Percentiles rank a stretch among this genome's conserved stretches.
These are phyloP conservation scores for Discoglossus pictus DNA, from an alignment of 2,797 vertebrate species.

Conservation along the genomic window DNA sequence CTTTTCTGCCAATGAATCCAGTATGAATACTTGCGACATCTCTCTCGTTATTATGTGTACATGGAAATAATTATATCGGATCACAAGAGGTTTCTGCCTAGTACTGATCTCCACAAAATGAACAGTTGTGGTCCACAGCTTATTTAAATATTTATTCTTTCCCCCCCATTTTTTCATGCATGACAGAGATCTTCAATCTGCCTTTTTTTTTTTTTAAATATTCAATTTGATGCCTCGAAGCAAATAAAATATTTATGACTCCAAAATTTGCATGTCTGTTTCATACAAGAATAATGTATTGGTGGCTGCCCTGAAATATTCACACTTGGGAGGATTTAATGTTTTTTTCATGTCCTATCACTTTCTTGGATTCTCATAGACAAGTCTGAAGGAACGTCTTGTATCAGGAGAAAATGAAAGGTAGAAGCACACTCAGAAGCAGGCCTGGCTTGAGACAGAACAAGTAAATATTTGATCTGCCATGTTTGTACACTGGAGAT, in stretches of 20 bases:
- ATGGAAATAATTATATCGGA: background rate
- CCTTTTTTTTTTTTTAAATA: constrained; percentile 45
- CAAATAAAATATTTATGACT: constrained; percentile 42
- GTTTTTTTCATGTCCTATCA: constrained; percentile 31
- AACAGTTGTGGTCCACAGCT: background rate
- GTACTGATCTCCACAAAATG: constrained; percentile 34
- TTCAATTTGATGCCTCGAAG: constrained; percentile 38
- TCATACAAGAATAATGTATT: constrained; percentile 36
- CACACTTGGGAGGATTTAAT: constrained; percentile 25
- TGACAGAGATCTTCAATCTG: constrained; percentile 41
- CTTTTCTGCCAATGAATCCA: no score
- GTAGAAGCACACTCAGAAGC: background rate
- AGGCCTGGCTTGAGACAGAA: constrained; percentile 10
- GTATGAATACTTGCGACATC: no score
- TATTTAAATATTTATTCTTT: constrained; percentile 43
- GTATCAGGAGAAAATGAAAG: constrained; percentile 22
- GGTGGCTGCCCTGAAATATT: constrained; percentile 22
- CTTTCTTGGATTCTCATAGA: constrained; percentile 21
- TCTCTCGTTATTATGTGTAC: no score
- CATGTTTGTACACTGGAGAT: constrained; percentile 34
- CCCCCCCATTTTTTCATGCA: constrained; percentile 29
- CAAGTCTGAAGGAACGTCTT: constrained; percentile 15
- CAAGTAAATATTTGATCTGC: constrained; percentile 39
- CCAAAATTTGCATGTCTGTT: constrained; percentile 43
- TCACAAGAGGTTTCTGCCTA: background rate